A percentile compares a stretch with the other conserved stretches of the same genome.
Evolutionary conservation across 2,797 vertebrate species (phyloP).

Genomic region (Aldrovandia affinis): DNA sequence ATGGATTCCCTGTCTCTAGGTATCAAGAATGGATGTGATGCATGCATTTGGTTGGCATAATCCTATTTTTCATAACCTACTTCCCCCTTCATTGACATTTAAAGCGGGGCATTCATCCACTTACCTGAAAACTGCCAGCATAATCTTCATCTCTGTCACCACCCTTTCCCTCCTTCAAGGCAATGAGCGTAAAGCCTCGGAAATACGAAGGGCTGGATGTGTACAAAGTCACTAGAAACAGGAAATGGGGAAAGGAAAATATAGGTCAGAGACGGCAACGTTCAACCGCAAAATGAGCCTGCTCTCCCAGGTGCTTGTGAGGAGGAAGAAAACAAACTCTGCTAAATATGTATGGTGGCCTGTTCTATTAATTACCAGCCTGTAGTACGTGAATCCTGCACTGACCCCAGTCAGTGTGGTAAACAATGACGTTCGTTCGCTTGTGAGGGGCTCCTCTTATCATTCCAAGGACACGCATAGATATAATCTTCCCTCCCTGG

Average conservation of each 20-base stretch:
- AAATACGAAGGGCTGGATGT: slow-evolving; percentile 91
- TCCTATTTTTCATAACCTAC: neutral
- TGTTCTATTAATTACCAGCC: neutral
- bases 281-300: neutral
- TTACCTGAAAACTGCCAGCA: slow-evolving; percentile 91
- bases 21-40: neutral
- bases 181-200: slow-evolving; percentile 92
- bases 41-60: neutral
- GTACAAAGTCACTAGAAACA: slow-evolving; percentile 82
- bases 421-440: neutral
- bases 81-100: neutral
- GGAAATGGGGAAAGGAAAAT: slow-evolving; percentile 14
- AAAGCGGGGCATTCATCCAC: slow-evolving; percentile 32
- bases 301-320: slow-evolving; percentile 16
- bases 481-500: neutral
- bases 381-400: neutral
- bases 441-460: neutral
- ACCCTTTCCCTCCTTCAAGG: slow-evolving; percentile 87
- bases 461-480: neutral
- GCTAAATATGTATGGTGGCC: neutral
- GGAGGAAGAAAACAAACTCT: neutral
- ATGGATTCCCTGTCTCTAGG: neutral
- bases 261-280: slow-evolving; percentile 32
- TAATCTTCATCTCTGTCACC: slow-evolving; percentile 96
- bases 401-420: neutral